Base-by-base conservation (phyloP, 2,797 vertebrate species). In the Esox masquinongy region DNA sequence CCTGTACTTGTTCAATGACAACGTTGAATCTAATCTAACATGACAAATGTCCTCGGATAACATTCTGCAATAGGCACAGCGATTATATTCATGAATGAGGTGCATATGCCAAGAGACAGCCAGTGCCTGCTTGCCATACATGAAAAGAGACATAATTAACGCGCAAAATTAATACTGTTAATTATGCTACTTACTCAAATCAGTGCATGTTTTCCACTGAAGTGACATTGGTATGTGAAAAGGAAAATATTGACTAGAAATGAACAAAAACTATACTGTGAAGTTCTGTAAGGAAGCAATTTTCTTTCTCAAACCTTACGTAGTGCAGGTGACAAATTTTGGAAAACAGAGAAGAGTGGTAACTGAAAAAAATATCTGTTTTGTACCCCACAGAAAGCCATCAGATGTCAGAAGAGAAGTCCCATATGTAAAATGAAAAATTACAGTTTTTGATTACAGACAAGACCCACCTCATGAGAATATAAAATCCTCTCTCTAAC, bases 21-120 rank as follows among this genome's bases (percentile, higher is more conserved):
- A 31, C 29, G 29, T 31, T 31, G 29, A 31, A 3, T 31, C 29
- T 31, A 31, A 31, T 3, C 29, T 31, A 31, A 31, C 29, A 31
- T 31, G 29, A 3, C 3, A 31, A 31, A 31, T 31, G 29, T 31
- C 29, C 1, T 31, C 29, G 50, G 26, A 63, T 26, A 12, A 63
- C 14, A 26, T 64, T 31, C 26, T 26, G 22, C 61, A 14, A 63
- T 12, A 63, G 22, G 59, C 24, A 63, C 11, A 9, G 59, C 9
- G 19, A 26, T 26, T 63, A 26, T 22, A 24, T 63, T 26, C 26
- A 26, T 24, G 11, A 24, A 26, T 63, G 59, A 63, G 22, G 22
- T 26, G 59, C 59, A 26, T 61, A 61, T 61, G 59, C 59, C 59
- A 61, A 26, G n/a, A 61, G 59, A 61, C n/a, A 63, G 61, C 29